Evolutionary conservation across 2,113 vertebrate genomes (phyloP).

Genomic region (Austrofundulus limnaeus): DNA sequence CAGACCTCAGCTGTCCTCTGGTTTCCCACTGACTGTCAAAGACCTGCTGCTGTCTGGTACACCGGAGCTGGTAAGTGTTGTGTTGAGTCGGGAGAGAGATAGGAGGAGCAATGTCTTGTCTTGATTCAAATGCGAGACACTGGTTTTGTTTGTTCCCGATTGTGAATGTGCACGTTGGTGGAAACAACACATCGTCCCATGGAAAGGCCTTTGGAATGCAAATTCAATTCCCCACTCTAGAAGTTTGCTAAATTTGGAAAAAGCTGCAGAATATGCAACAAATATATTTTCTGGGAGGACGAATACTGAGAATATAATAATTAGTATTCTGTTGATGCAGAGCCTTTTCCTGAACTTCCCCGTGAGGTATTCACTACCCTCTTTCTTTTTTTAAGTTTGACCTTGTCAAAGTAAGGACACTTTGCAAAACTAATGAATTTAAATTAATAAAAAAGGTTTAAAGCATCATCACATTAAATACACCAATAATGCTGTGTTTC

Average conservation of each 20-base stretch:
- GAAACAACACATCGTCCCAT: conserved; percentile 10
- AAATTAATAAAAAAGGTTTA: neutral
- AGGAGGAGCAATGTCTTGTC: neutral
- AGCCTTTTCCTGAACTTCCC: neutral
- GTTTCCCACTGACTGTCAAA: conserved; percentile 86
- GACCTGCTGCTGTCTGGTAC: conserved; percentile 88
- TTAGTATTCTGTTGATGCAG: neutral
- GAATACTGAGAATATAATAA: neutral
- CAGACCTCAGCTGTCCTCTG: conserved; percentile 23
- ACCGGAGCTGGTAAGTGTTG: conserved; percentile 81
- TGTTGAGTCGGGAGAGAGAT: neutral
- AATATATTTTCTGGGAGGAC: neutral
- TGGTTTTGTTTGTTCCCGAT: conserved; percentile 8
- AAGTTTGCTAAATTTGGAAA: neutral
- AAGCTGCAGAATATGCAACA: conserved; percentile 7
- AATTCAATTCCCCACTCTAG: conserved; percentile 17
- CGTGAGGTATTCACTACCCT: neutral
- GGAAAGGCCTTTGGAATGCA: conserved; percentile 29
- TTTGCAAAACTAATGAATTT: neutral
- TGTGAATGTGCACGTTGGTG: neutral
- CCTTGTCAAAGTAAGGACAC: neutral
- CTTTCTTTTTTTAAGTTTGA: neutral
- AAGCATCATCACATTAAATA: neutral
- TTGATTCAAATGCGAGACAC: conserved; percentile 8
- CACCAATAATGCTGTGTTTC: neutral